Percentiles rank a stretch among this genome's conserved stretches.
Conservation (phyloP, 2,888 invertebrate genomes). For the Lamproptera curius region DNA sequence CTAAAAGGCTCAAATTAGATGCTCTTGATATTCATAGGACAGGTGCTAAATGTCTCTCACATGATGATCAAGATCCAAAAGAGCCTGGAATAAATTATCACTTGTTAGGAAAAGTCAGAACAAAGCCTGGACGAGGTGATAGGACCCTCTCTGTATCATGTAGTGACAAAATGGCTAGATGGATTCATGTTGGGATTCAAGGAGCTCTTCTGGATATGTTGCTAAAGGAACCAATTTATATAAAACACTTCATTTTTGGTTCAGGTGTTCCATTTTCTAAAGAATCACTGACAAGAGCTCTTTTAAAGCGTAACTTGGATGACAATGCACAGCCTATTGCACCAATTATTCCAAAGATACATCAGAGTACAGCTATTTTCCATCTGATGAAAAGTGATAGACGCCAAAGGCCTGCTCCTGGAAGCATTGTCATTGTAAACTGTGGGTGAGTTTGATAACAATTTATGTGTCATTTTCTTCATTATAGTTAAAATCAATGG, state of each 20-base stretch:
- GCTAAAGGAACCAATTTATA: slow-evolving; percentile 81
- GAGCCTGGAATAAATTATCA: slow-evolving; percentile 81
- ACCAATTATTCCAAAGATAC: slow-evolving; percentile 38
- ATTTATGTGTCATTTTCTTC: neutral
- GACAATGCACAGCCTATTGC: slow-evolving; percentile 21
- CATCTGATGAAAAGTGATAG: slow-evolving; percentile 35
- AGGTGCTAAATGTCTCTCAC: slow-evolving; percentile 90
- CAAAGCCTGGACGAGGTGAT: slow-evolving; percentile 94
- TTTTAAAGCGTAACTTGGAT: slow-evolving; percentile 50
- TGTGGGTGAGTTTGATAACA: slow-evolving; percentile 40
- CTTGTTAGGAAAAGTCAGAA: slow-evolving; percentile 83
- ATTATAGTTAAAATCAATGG: no score
- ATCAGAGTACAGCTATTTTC: slow-evolving; percentile 46
- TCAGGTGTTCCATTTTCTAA: slow-evolving; percentile 80
- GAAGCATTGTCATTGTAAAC: slow-evolving; percentile 49
- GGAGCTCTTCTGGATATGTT: slow-evolving; percentile 87
- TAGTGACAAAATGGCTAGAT: slow-evolving; percentile 95
- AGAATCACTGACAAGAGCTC: slow-evolving; percentile 76
- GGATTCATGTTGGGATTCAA: slow-evolving; percentile 92
- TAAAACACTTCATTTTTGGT: slow-evolving; percentile 85
- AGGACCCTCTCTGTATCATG: slow-evolving; percentile 94
- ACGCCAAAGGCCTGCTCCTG: slow-evolving; percentile 45
- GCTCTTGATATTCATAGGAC: slow-evolving; percentile 81
- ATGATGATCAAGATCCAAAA: slow-evolving; percentile 77
- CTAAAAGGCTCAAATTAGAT: slow-evolving; percentile 35